Evolutionary conservation across 35 echinoderm and acorn worm genomes (phyloP), one percentile per base, ranked within the genome.

Genomic region (Antedon bifida): DNA sequence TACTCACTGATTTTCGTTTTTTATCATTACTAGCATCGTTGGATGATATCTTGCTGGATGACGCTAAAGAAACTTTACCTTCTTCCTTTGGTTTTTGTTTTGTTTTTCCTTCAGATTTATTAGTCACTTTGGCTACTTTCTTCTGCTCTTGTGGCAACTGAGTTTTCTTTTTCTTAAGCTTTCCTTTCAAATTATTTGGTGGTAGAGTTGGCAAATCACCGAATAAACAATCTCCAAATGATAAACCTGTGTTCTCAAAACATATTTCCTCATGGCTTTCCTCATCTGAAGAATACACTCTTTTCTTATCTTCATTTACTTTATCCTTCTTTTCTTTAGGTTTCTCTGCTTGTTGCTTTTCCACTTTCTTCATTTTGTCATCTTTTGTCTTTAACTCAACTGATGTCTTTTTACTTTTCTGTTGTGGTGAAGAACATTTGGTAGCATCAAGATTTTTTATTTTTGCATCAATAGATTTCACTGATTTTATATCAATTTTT

Each of bases 181-280:
- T n/a, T n/a, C n/a, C n/a, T n/a, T n/a, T n/a, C n/a, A n/a, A n/a
- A n/a, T n/a, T n/a, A 34, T 86, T 86, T 32, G 78, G 33, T 55
- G 77, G 83, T 35, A 36, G 10, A 55, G 56, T 26, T 29, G 35
- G 74, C 29, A 46, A 34, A 26, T 81, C 56, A 79, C 36, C 84
- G 19, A 86, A 46, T 10, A 91, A 80, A 44, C 84, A 86, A 81
- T 86, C 89, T 7, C 56, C 84, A 83, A 91, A 86, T 17, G 84
- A 91, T 85, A 91, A 82, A n/a, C 89, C 89, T 31, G 84, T 86
- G 74, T 82, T 86, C 0, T 29, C 74, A 55, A 86, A 91, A 42
- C 26, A 79, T 32, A 85, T 77, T 32, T 84, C 77, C 31, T 36
- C 55, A 2, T 83, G 75, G 33, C 30, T 39, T 13, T 39, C 30